Evolutionary conservation across 2,888 invertebrate genomes (phyloP).

Genomic region (Perithous albicinctus): DNA sequence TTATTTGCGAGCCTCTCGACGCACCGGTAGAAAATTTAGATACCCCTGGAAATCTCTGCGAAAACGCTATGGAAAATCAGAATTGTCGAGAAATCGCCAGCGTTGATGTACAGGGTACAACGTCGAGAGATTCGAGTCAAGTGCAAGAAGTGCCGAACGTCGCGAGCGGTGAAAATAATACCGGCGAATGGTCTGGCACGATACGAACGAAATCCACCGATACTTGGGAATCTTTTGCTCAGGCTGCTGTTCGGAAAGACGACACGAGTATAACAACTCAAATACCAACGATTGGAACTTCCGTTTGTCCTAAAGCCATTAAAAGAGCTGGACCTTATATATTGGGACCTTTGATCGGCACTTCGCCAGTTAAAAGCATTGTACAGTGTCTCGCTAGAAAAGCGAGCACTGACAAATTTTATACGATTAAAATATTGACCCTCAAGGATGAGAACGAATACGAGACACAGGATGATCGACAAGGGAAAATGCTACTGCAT

Average conservation of each 20-base stretch:
- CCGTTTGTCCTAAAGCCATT: conserved; percentile 86
- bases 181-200: conserved; percentile 30
- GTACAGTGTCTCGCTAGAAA: conserved; percentile 91
- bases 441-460: conserved; percentile 86
- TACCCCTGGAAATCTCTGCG: conserved; percentile 46
- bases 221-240: conserved; percentile 61
- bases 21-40: conserved; percentile 46
- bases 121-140: conserved; percentile 41
- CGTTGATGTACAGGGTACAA: not conserved
- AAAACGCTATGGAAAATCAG: conserved; percentile 28
- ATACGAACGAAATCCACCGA: conserved; percentile 23
- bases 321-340: conserved; percentile 89
- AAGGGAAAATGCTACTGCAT: conserved; percentile 92
- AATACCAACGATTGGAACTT: conserved; percentile 86
- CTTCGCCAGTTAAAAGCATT: conserved; percentile 91
- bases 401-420: conserved; percentile 89
- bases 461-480: conserved; percentile 90
- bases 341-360: conserved; percentile 89
- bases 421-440: conserved; percentile 88
- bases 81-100: conserved; percentile 40
- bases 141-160: conserved; percentile 63
- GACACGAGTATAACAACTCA: conserved; percentile 79
- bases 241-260: conserved; percentile 53
- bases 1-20: conserved; percentile 62
- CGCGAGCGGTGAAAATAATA: conserved; percentile 19